Evolutionary conservation across 2,888 invertebrate genomes (phyloP), one percentile per base, ranked within the genome.

Genomic region (Congeria kusceri): DNA sequence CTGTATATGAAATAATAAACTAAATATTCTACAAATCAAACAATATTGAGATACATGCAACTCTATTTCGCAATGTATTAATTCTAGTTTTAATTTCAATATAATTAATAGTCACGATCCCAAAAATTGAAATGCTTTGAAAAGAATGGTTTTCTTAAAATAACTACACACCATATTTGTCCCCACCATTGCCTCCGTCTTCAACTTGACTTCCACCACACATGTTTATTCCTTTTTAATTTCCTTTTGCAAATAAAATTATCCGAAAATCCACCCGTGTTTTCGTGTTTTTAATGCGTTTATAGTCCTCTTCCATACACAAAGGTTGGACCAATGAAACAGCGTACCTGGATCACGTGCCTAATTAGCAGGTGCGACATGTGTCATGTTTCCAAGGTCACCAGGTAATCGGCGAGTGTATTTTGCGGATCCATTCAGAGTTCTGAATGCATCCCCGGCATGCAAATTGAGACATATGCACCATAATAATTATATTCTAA

Each of bases 191-290:
- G 0, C 49, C 61, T 18, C n/a, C 29, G 20, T 65, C 65, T 0
- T 69, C 69, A 18, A 69, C 69, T 39, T 61, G 53, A 62, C 25
- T 69, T 7, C 69, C 69, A 2, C 69, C 69, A 62, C 69, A 69
- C 69, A 69, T 69, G 2, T 69, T 13, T 47, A 46, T 47, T 68
- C 20, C 44, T 23, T 20, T n/a, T 18, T 64, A 29, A 49, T 23
- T 46, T 53, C 53, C 28, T 27, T 28, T n/a, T n/a, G 32, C 27
- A 29, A 46, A 15, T 28, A 18, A 25, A 39, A 63, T n/a, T 46
- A 53, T 53, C 9, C 18, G 53, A 9, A 15, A 53, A 1, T 53
- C 25, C 20, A 53, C 53, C 7, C 53, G 53, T 23, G 25, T 5
- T 23, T 53, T 23, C 53, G 7, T 9, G 20, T 13, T 15, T 53